These are phyloP conservation scores for Micromys minutus DNA, from an alignment of 2,113 vertebrate genomes.

Conservation along the genomic window DNA sequence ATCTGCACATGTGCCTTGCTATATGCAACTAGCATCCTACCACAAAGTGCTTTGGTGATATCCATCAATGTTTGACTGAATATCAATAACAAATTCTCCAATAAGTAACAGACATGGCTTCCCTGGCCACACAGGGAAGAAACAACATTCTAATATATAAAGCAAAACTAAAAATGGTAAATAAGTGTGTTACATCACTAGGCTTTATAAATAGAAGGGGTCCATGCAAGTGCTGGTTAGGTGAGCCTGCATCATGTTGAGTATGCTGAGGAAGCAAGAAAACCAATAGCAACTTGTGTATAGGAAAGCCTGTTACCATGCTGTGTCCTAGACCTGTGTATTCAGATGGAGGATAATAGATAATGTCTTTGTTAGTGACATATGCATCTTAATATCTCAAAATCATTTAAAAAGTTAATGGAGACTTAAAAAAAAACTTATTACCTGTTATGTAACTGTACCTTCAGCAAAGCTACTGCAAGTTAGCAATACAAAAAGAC, in stretches of 20 bases:
- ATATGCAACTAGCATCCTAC: not conserved
- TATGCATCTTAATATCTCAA: not conserved
- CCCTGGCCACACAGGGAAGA: not conserved
- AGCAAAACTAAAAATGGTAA: not conserved
- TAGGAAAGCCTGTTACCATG: no score
- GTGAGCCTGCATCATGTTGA: no score
- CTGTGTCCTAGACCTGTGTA: not conserved
- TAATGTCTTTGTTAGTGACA: not conserved
- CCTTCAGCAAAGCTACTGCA: constrained; percentile 8
- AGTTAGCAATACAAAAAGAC: not conserved
- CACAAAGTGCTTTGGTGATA: no score
- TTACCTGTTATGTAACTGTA: not conserved
- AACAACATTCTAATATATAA: not conserved
- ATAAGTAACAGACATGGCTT: not conserved
- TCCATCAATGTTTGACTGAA: not conserved
- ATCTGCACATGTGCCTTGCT: not conserved
- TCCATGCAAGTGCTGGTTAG: no score
- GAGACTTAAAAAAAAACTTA: not conserved
- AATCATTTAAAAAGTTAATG: not conserved
- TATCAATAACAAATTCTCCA: not conserved
- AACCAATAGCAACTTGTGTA: no score
- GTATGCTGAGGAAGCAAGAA: no score
- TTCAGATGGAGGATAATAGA: not conserved
- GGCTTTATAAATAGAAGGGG: no score
- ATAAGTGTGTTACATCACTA: not conserved